Evolutionary conservation across 2,888 invertebrate genomes (phyloP).

Genomic region (Stramonita haemastoma): DNA sequence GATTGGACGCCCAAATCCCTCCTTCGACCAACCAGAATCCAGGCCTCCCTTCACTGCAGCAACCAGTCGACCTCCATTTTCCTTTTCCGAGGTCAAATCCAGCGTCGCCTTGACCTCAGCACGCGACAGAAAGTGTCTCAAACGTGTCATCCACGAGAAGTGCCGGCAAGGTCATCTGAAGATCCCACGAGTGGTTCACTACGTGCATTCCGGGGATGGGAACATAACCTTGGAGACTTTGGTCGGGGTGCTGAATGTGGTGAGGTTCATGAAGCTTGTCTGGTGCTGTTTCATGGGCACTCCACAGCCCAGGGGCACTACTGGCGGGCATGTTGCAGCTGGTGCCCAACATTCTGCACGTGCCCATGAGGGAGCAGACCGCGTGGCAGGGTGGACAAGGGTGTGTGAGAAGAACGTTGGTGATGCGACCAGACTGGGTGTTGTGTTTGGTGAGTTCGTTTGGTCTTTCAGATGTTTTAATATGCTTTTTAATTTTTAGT

Average conservation of each 20-base stretch:
- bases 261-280: conserved; percentile 60
- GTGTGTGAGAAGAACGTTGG: conserved; percentile 62
- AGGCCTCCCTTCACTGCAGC: neutral
- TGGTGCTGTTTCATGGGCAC: conserved; percentile 63
- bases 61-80: too few species aligned
- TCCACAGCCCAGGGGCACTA: conserved; percentile 57
- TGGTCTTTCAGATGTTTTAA: too few species aligned
- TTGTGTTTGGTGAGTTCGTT: too few species aligned
- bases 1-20: neutral
- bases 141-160: conserved; percentile 33
- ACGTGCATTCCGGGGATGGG: conserved; percentile 60
- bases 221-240: conserved; percentile 58
- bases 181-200: conserved; percentile 63
- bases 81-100: too few species aligned
- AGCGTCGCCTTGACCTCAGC: too few species aligned
- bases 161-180: conserved; percentile 13
- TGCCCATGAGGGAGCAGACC: conserved; percentile 54
- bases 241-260: conserved; percentile 60
- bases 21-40: neutral
- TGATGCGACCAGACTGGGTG: conserved; percentile 53
- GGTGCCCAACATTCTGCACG: conserved; percentile 60
- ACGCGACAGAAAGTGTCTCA: conserved; percentile 37
- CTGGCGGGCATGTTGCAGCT: conserved; percentile 60
- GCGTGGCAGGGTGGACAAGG: conserved; percentile 51
- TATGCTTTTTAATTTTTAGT: too few species aligned